Base-by-base conservation (phyloP, 2,113 vertebrate genomes). In the Hiodon tergisus region DNA sequence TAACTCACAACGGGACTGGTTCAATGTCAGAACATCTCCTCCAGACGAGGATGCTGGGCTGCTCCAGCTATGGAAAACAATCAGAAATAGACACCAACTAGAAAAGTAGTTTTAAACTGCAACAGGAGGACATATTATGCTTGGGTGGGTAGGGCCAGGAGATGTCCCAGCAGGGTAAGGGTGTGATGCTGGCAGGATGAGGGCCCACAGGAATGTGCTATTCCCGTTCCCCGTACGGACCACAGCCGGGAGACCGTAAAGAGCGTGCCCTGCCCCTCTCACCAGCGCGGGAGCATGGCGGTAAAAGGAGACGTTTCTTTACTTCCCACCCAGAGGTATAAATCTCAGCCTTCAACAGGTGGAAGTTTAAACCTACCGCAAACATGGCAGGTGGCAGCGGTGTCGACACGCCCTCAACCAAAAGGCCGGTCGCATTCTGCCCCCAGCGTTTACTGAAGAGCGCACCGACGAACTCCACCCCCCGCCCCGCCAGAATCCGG, bases 51-150 rank as follows among this genome's bases (percentile, higher is more conserved):
- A 31, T 31, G 31, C 31, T 2, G 31, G 31, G 31, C 31, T 31
- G 0, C 31, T 31, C 31, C 31, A 31, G 31, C 31, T 31, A 31
- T 31, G 31, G 31, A 31, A 31, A 31, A 31, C 31, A 0, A 0
- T 31, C 31, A 31, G 31, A 31, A 31, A 31, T 31, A 31, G 31
- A 31, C 1, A 31, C 31, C 31, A 31, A 31, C 31, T 31, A 60
- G 72, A 69, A 76, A 77, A 79, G 73, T 17, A 80, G 46, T 63
- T 11, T 75, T 71, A 63, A 80, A 66, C 67, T 69, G 53, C 80
- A 59, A 57, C 54, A 16, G 61, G 66, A 61, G 78, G 59, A 53
- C 7, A 17, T 59, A 31, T 53, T 11, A 55, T 52, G 16, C 5
- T 67, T n/a, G 69, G 69, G 75, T 60, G 60, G 70, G 14, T 62